phyloP scores from a whole-genome alignment of 2,888 invertebrate genomes.

The Patella depressa region DNA sequence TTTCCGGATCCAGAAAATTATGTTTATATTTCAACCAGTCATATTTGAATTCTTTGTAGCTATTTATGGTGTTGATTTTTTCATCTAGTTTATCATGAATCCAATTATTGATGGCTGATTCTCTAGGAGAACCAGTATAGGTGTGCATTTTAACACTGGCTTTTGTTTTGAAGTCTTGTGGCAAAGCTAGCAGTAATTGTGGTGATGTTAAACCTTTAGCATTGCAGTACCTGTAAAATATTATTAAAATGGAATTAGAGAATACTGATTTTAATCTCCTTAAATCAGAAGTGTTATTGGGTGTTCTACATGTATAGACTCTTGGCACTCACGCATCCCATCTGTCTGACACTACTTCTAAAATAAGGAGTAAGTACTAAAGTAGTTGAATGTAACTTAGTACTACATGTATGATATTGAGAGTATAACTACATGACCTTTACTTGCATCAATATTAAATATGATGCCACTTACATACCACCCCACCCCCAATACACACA shows the following conservation, averaged over 20 bases:
- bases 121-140: conserved; percentile 65
- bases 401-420: too few relatives aligned
- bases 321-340: too few relatives aligned
- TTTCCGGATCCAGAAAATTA: conserved; percentile 49
- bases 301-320: too few relatives aligned
- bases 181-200: conserved; percentile 73
- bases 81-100: conserved; percentile 71
- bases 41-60: conserved; percentile 61
- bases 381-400: too few relatives aligned
- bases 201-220: conserved; percentile 73
- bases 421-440: too few relatives aligned
- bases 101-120: conserved; percentile 72
- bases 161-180: conserved; percentile 72
- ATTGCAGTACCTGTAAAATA: conserved; percentile 71
- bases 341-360: too few relatives aligned
- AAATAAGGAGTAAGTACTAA: too few relatives aligned
- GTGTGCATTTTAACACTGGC: conserved; percentile 71
- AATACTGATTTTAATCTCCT: too few relatives aligned
- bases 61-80: conserved; percentile 67
- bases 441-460: too few relatives aligned
- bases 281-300: too few relatives aligned
- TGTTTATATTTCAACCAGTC: conserved; percentile 66
- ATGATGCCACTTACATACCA: too few relatives aligned
- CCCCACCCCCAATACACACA: too few relatives aligned
- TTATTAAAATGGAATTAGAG: conserved; percentile 19